Percentiles rank a stretch among this genome's conserved stretches.
Conservation (phyloP, 2,888 invertebrate species). For the Protula sp. region DNA sequence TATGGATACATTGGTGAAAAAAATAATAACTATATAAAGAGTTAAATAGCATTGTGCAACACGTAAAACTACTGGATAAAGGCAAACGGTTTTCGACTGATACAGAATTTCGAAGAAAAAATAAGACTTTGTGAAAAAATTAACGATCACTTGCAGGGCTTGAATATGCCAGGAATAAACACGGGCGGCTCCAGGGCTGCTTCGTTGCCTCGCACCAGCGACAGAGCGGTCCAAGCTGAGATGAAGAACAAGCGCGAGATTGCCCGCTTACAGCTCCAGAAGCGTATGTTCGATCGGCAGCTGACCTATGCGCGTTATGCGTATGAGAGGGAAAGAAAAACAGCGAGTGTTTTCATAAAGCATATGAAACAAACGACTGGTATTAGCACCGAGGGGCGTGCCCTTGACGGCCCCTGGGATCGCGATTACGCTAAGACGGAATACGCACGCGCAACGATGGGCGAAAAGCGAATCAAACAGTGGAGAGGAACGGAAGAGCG, state of each 20-base stretch:
- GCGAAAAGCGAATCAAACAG: conserved; percentile 7
- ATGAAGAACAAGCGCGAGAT: conserved; percentile 11
- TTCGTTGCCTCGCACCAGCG: background rate
- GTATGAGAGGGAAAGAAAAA: conserved; percentile 5
- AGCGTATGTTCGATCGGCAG: conserved; percentile 3
- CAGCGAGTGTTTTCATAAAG: background rate
- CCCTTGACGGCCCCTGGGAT: conserved; percentile 4
- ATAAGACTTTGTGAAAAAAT: no score
- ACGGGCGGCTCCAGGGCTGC: no score
- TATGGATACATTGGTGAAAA: no score
- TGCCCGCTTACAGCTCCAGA: conserved; percentile 1
- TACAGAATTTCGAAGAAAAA: no score
- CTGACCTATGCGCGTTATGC: background rate
- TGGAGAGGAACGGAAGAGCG: conserved; percentile 6
- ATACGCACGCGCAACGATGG: conserved; percentile 3
- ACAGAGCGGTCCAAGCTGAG: conserved; percentile 9
- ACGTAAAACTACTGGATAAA: no score
- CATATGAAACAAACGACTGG: conserved; percentile 3
- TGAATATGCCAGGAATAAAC: no score
- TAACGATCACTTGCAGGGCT: no score
- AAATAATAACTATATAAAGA: no score
- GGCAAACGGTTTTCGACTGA: no score
- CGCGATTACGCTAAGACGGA: background rate
- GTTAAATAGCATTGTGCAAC: no score
- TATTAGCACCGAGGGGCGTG: background rate